phyloP scores from a whole-genome alignment of 2,888 invertebrate genomes.

The Galerucella calmariensis region DNA sequence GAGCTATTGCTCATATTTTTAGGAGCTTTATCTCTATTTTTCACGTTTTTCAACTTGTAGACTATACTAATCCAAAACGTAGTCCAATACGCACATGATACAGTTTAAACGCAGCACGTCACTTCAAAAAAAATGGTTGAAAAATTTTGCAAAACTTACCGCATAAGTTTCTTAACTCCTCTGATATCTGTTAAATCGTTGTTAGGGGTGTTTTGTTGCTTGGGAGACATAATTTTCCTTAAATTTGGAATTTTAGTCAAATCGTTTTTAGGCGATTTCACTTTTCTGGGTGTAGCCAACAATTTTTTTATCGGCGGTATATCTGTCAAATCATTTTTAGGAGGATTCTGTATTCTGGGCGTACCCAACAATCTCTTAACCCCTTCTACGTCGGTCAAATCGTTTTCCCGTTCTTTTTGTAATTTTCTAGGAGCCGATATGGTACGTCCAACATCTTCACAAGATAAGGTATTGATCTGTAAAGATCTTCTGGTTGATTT shows the following conservation, averaged over 20 bases:
- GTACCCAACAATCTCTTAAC: slow-evolving; percentile 50
- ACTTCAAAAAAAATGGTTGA: slow-evolving; percentile 50
- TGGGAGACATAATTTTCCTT: slow-evolving; percentile 8
- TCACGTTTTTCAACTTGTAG: too few species aligned
- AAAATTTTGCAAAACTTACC: slow-evolving; percentile 46
- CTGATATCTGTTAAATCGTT: slow-evolving; percentile 43
- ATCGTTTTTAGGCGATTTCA: slow-evolving; percentile 48
- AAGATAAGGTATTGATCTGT: background rate
- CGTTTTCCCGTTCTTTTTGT: slow-evolving; percentile 48
- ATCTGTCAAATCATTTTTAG: slow-evolving; percentile 49
- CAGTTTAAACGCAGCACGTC: too few species aligned
- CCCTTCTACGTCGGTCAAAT: slow-evolving; percentile 48
- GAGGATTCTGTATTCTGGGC: slow-evolving; percentile 45
- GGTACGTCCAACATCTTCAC: background rate
- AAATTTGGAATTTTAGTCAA: slow-evolving; percentile 43
- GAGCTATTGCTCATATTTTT: too few species aligned
- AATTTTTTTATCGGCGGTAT: slow-evolving; percentile 49
- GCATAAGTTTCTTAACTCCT: slow-evolving; percentile 49
- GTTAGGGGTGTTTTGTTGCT: slow-evolving; percentile 41
- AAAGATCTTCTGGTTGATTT: background rate
- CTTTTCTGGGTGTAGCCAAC: slow-evolving; percentile 42
- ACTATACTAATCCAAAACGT: too few species aligned
- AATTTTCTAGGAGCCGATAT: slow-evolving; percentile 39
- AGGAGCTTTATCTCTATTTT: too few species aligned
- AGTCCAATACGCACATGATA: too few species aligned